Conservation (phyloP, 2,113 vertebrate genomes). For the Carollia perspicillata region DNA sequence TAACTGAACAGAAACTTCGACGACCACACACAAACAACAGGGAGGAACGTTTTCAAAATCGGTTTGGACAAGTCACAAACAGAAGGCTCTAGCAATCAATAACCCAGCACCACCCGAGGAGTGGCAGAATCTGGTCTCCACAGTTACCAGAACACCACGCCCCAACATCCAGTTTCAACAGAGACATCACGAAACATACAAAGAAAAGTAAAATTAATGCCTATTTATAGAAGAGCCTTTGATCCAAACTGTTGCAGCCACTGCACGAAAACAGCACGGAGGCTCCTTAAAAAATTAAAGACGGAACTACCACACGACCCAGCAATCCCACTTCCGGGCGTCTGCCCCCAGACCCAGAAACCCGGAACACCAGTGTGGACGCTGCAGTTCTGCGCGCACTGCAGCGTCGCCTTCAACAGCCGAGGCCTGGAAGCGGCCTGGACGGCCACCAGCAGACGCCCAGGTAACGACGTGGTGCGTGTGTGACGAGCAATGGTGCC, state of each 20-base stretch:
- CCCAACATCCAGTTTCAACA: not conserved
- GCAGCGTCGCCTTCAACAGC: not conserved
- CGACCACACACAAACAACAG: not conserved
- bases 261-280: not conserved
- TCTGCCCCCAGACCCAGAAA: not conserved
- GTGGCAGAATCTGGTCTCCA: not conserved
- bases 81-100: not conserved
- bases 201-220: not conserved
- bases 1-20: not conserved
- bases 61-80: not conserved
- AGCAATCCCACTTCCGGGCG: not conserved
- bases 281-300: not conserved
- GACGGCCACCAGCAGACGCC: fast-evolving
- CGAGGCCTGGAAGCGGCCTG: not conserved
- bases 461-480: fast-evolving
- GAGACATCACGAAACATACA: not conserved
- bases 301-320: not conserved
- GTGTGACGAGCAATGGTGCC: fast-evolving
- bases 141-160: not conserved
- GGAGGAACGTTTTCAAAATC: not conserved
- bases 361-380: not conserved
- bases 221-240: not conserved
- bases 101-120: not conserved
- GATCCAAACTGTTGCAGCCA: too few species aligned
- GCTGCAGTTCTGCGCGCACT: not conserved